Percentiles rank a stretch among this genome's conserved stretches.
These are phyloP conservation scores for Drosophila trapezifrons DNA, from an alignment of 1,140 invertebrate species.

Conservation along the genomic window DNA sequence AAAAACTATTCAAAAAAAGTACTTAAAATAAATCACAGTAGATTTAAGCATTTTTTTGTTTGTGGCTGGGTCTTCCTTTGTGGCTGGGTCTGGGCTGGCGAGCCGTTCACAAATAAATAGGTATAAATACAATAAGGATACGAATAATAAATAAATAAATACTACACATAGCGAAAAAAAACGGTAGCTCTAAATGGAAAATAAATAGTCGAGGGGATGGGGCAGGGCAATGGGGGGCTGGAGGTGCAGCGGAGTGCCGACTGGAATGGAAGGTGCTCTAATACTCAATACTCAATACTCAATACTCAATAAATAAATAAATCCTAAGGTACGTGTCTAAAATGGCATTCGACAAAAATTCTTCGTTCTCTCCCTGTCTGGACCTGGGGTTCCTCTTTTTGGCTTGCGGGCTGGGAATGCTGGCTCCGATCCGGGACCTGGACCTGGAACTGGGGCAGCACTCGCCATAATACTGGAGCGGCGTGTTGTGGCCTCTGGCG, in stretches of 20 bases:
- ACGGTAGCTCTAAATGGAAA: constrained; percentile 19
- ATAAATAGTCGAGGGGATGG: constrained; percentile 30
- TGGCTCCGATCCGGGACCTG: not conserved
- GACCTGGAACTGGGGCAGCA: not conserved
- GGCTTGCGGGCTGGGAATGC: constrained; percentile 9
- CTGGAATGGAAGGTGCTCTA: constrained; percentile 32
- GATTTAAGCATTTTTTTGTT: constrained; percentile 76
- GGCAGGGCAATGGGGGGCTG: not conserved
- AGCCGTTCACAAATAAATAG: constrained; percentile 35
- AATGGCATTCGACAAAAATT: constrained; percentile 78
- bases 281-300: no score
- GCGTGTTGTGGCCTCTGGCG: not conserved
- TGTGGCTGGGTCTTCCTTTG: constrained; percentile 30
- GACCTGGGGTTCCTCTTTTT: constrained; percentile 21
- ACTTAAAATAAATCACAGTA: constrained; percentile 82
- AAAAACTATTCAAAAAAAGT: constrained; percentile 75
- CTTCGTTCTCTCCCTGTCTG: constrained; percentile 30
- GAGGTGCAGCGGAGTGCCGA: not conserved
- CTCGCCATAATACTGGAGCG: constrained; percentile 18
- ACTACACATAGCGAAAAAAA: constrained; percentile 40
- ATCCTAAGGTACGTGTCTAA: constrained; percentile 61
- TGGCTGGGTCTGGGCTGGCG: constrained; percentile 10
- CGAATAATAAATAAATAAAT: constrained; percentile 53
- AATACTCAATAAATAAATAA: constrained; percentile 60
- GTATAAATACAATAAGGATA: constrained; percentile 25